A percentile compares a stretch with the other conserved stretches of the same genome.
Evolutionary conservation across 2,888 invertebrate genomes (phyloP).

Genomic region (Nemotelus nigrinus): DNA sequence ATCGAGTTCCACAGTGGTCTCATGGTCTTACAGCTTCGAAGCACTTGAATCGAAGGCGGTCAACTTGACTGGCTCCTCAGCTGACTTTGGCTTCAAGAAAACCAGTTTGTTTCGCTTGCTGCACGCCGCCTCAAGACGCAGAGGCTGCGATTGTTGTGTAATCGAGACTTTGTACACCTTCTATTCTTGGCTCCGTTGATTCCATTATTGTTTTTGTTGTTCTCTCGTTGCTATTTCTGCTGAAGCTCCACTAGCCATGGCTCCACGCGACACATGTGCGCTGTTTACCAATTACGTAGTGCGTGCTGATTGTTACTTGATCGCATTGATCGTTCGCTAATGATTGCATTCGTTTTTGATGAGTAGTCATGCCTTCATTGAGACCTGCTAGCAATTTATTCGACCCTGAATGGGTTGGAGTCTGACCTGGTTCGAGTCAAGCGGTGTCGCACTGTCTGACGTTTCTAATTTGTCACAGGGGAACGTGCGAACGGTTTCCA

Average conservation of each 20-base stretch:
- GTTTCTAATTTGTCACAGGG: not conserved
- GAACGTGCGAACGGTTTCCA: not conserved
- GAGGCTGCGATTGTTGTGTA: constrained; percentile 13
- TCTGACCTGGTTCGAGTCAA: not conserved
- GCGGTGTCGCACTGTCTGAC: constrained; percentile 7
- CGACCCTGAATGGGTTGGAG: constrained; percentile 18
- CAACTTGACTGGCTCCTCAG: not conserved
- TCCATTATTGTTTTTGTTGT: not conserved
- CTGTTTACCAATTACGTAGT: not conserved
- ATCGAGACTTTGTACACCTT: constrained; percentile 10
- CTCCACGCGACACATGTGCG: not conserved
- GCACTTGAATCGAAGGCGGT: too few relatives aligned
- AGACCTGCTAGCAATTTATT: constrained; percentile 3
- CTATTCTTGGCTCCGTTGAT: not conserved
- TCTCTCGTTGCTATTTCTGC: not conserved
- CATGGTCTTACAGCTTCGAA: not conserved
- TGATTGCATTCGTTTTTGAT: constrained; percentile 4
- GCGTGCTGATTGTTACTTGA: not conserved
- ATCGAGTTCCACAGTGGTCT: not conserved
- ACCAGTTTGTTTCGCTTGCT: constrained; percentile 2
- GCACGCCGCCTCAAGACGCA: not conserved
- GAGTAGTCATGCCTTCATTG: not conserved
- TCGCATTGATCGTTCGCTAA: not conserved
- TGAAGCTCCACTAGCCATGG: not conserved
- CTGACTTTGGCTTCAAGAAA: constrained; percentile 21